Evolutionary conservation across 1,140 invertebrate species (phyloP), one percentile per base, ranked within the genome.

Genomic region (Cheumatopsyche charites): DNA sequence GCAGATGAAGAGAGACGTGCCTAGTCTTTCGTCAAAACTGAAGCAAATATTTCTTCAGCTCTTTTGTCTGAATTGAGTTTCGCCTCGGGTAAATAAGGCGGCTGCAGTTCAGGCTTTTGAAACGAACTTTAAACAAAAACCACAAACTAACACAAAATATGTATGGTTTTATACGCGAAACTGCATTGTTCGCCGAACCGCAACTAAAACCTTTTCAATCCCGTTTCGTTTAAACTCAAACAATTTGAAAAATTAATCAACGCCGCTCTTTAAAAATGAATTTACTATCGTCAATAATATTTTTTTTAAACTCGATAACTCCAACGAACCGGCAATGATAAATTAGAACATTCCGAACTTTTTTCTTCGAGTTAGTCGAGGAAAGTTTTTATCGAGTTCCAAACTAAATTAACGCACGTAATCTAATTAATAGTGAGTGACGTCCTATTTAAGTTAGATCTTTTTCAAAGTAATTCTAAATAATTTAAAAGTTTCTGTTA

Each of bases 81-180:
- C 26, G 12, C 55, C 19, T 17, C 13, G 19, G 55, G 26, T 25
- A 25, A 21, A 61, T 61, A 61, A 61, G 55, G 13, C 21, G 4
- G 55, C 21, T 61, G 12, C 26, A 61, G 13, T 36, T 36, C 29
- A 36, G 9, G 29, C 29, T 36, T 36, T 36, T 36, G 29, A 36
- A 36, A 36, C 29, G 9, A 9, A 36, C 29, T 36, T 36, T 36
- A 36, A 36, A 36, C 29, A 36, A 36, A 36, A 36, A 36, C 29
- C 29, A 36, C 9, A 3, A 36, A 36, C 29, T 36, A 36, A 36
- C 29, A n/a, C 23, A 63, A 63, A 13, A 29, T n/a, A 29, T 63
- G 62, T 25, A 25, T 12, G 25, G 62, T 63, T 25, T 9, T 15
- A 36, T 25, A 63, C 13, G 15, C 62, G 62, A 63, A 63, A 25